Evolutionary conservation across 1,140 invertebrate species (phyloP).

Genomic region (Drosophila murphyi): DNA sequence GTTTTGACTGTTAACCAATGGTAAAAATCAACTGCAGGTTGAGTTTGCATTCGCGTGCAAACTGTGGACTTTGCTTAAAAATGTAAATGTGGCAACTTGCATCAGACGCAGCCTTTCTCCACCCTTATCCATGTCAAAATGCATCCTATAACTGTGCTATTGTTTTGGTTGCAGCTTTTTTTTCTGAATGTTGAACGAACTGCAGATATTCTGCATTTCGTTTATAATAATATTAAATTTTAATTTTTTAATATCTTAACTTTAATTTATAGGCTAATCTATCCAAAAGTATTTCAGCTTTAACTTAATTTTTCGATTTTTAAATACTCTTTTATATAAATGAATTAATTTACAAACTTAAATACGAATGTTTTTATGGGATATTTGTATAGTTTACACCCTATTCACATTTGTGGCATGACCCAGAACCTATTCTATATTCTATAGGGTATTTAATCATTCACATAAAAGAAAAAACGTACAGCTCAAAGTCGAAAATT

Average conservation of each 20-base stretch:
- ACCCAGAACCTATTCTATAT: background rate
- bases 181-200: background rate
- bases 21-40: constrained; percentile 44
- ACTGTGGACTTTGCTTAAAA: constrained; percentile 42
- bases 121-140: constrained; percentile 1
- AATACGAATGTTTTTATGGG: too few species aligned
- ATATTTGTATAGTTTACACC: too few species aligned
- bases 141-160: constrained; percentile 27
- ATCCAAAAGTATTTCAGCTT: too few species aligned
- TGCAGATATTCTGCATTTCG: background rate
- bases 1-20: constrained; percentile 29
- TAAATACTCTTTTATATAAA: too few species aligned
- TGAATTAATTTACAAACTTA: too few species aligned
- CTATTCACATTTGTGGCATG: background rate
- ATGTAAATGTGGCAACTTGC: constrained; percentile 67
- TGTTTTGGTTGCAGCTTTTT: constrained; percentile 2
- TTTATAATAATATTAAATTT: too few species aligned
- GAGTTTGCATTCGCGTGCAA: constrained; percentile 42
- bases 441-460: constrained; percentile 15
- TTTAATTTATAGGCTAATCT: too few species aligned
- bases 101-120: constrained; percentile 20
- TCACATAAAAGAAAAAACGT: constrained; percentile 22
- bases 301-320: too few species aligned
- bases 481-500: constrained; percentile 74
- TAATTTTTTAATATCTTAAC: too few species aligned